Conservation (phyloP, 2,113 vertebrate species). For the Leptobrachium ailaonicum region DNA sequence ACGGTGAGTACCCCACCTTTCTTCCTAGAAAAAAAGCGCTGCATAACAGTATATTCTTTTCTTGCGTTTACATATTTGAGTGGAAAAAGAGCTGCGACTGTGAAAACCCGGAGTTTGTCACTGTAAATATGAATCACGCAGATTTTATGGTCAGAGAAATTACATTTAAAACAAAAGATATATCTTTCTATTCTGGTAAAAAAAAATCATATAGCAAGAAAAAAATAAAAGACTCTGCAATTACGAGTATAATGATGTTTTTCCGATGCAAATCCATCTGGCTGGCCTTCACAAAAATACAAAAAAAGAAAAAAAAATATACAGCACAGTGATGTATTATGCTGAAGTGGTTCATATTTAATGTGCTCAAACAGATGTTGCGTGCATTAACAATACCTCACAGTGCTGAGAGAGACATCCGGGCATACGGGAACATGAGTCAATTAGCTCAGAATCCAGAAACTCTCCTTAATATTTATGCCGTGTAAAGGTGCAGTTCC, state of each 20-base stretch:
- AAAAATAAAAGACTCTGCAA: not conserved
- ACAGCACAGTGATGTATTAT: constrained; percentile 22
- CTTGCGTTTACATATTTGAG: no score
- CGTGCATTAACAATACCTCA: constrained; percentile 35
- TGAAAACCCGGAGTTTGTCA: no score
- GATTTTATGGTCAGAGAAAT: no score
- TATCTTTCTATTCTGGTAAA: no score
- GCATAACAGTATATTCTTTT: no score
- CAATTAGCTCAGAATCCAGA: constrained; percentile 40
- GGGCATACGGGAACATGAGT: constrained; percentile 23
- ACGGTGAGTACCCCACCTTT: no score
- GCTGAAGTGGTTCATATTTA: constrained; percentile 36
- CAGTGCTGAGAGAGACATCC: constrained; percentile 19
- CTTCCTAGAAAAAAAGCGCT: no score
- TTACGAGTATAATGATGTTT: constrained; percentile 13
- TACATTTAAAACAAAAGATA: no score
- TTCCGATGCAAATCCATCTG: constrained; percentile 31
- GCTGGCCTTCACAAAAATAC: not conserved
- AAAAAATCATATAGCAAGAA: no score
- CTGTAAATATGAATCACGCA: no score
- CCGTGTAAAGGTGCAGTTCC: constrained; percentile 7
- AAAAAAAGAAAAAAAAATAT: constrained; percentile 5
- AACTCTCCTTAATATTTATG: constrained; percentile 37
- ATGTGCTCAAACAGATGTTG: constrained; percentile 42
- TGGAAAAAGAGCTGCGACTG: no score